Evolutionary conservation across 2,888 invertebrate species (phyloP).

Genomic region (Andrena bucephala): DNA sequence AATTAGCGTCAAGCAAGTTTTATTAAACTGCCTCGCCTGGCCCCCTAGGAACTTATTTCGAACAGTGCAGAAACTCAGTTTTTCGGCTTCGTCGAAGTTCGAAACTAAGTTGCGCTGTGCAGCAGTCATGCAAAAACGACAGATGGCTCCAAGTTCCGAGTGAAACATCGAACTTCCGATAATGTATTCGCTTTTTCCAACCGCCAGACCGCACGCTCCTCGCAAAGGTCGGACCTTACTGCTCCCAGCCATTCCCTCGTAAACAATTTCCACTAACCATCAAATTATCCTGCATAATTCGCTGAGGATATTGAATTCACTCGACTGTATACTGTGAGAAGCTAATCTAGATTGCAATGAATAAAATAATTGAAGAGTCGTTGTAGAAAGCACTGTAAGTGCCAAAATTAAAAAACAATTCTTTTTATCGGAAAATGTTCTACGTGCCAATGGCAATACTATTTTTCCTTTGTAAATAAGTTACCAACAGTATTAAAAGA

Average conservation of each 20-base stretch:
- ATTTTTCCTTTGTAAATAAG: too few species aligned
- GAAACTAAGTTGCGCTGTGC: slow-evolving; percentile 46
- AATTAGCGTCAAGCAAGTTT: slow-evolving; percentile 45
- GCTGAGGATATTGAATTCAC: background rate
- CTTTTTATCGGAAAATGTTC: too few species aligned
- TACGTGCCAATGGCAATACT: too few species aligned
- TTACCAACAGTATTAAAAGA: too few species aligned
- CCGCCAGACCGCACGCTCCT: slow-evolving; percentile 1
- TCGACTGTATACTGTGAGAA: background rate
- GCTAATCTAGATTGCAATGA: background rate
- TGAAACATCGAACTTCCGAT: slow-evolving; percentile 50
- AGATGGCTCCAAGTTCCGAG: slow-evolving; percentile 45
- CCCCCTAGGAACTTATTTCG: slow-evolving; percentile 33
- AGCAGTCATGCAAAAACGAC: slow-evolving; percentile 57
- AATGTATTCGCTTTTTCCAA: slow-evolving; percentile 51
- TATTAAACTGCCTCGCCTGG: slow-evolving; percentile 41
- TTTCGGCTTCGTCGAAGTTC: slow-evolving; percentile 52
- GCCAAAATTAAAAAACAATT: too few species aligned
- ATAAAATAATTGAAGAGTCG: too few species aligned
- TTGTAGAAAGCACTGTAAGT: too few species aligned
- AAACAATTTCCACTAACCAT: slow-evolving; percentile 24
- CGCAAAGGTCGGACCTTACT: background rate
- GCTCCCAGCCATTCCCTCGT: slow-evolving; percentile 7
- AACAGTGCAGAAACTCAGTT: slow-evolving; percentile 28
- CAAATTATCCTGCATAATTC: slow-evolving; percentile 1